Conservation (phyloP, 2,113 vertebrate species). For the Pachycephala philippinensis region DNA sequence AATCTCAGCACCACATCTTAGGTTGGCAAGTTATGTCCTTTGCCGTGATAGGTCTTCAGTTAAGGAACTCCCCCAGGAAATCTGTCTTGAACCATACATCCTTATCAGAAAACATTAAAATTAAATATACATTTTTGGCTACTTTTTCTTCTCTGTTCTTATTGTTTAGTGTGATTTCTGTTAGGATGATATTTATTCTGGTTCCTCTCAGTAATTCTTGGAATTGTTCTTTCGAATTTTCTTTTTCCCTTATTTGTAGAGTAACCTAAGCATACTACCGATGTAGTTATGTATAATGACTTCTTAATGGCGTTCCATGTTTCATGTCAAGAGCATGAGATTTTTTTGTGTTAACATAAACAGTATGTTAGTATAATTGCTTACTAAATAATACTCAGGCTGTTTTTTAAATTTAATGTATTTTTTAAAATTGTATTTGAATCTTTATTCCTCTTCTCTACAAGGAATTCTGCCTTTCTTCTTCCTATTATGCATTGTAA, state of each 20-base stretch:
- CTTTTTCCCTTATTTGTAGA: not conserved
- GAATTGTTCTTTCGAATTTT: not conserved
- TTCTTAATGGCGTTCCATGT: not conserved
- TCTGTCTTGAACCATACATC: conserved; percentile 11
- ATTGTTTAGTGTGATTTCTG: not conserved
- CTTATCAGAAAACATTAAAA: not conserved
- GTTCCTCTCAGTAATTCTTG: not conserved
- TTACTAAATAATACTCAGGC: not conserved
- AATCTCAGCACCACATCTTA: conserved; percentile 42
- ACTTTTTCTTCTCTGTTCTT: not conserved
- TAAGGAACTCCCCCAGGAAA: conserved; percentile 50
- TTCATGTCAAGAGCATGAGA: not conserved
- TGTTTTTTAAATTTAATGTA: not conserved
- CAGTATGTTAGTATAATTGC: not conserved
- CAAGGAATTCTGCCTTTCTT: not conserved
- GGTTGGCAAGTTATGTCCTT: conserved; percentile 48
- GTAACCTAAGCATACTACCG: not conserved
- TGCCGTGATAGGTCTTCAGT: conserved; percentile 34
- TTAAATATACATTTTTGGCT: not conserved
- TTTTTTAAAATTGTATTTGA: not conserved
- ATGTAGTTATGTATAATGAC: not conserved
- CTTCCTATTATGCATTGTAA: not conserved
- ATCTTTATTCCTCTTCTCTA: not conserved
- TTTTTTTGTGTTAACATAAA: not conserved
- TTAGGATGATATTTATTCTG: not conserved